Base-by-base conservation (phyloP, 2,797 vertebrate genomes). In the Corythornis leucogaster region DNA sequence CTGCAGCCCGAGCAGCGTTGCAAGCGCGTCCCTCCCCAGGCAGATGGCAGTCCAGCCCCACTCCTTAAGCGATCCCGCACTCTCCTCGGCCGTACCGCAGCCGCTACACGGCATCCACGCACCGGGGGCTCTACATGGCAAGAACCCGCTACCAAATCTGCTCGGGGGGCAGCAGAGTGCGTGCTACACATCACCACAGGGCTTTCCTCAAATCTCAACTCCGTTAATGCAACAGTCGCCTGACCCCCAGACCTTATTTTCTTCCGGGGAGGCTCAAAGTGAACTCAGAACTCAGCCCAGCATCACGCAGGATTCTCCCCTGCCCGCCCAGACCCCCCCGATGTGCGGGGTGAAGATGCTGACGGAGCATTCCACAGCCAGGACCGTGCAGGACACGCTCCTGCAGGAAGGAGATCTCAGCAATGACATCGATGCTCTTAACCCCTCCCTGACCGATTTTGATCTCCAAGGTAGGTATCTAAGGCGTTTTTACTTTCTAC, bases 371-470 rank as follows among this genome's bases (percentile, higher is more conserved):
- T 96, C 97, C 2, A 91, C 97, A 12, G 96, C 96, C 85, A 97
- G 96, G 85, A 98, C 97, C 62, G 94, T 98, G 96, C 98, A 98
- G 22, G 98, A 99, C 35, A 89, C 98, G 14, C 96, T 98, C 46
- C 80, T 98, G 92, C 96, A 97, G 17, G 99, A 99, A 2, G 98
- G 98, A n/a, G 99, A 99, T 20, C 94, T 97, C 73, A 98, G 96
- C 85, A 99, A 97, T 2, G 99, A 99, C 64, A 97, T 99, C 4
- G 99, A 99, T 70, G 98, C 97, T 18, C 98, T 99, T 57, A 99
- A 99, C 80, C 99, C 99, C 1, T 99, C 98, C 93, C 98, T 99
- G 91, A 99, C 98, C 2, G 99, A 99, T 88, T 98, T 99, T 64
- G 99, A 99, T 90, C 98, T 99, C 94, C 99, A 99, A 96, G 99